These are phyloP conservation scores for Heliconius nattereri DNA, from an alignment of 1,140 invertebrate species.

Conservation along the genomic window DNA sequence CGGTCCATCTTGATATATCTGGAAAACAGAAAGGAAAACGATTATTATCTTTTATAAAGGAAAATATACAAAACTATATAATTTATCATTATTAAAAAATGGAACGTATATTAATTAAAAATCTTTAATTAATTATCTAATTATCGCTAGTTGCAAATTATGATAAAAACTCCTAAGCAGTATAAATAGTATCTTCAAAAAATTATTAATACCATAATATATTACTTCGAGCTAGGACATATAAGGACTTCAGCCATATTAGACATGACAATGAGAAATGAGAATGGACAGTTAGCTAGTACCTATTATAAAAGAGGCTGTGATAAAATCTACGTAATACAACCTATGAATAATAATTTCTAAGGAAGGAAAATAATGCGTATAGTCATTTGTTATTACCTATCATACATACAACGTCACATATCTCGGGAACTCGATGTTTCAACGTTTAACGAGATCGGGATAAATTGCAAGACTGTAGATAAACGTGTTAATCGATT, in stretches of 20 bases:
- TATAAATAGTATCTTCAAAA: background rate
- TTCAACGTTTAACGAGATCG: constrained; percentile 30
- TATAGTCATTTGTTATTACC: constrained; percentile 22
- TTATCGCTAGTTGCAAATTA: too few species aligned
- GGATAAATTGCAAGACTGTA: constrained; percentile 30
- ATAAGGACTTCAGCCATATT: background rate
- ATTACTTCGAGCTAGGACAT: background rate
- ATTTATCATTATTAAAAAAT: too few species aligned
- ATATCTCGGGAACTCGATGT: constrained; percentile 23
- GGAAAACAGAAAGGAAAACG: constrained; percentile 47
- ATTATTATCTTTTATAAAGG: background rate
- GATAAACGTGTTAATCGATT: constrained; percentile 33
- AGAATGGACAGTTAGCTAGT: background rate
- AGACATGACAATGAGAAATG: background rate
- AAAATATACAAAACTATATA: background rate
- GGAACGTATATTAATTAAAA: too few species aligned
- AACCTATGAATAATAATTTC: background rate
- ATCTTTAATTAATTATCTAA: too few species aligned
- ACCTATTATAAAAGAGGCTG: background rate
- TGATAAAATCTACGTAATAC: background rate
- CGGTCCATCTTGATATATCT: constrained; percentile 61
- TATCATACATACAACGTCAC: constrained; percentile 26
- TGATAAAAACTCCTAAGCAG: too few species aligned
- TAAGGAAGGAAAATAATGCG: constrained; percentile 19
- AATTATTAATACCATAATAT: background rate